These are phyloP conservation scores for Helogale parvula DNA, from an alignment of 2,113 vertebrate species.

Conservation along the genomic window DNA sequence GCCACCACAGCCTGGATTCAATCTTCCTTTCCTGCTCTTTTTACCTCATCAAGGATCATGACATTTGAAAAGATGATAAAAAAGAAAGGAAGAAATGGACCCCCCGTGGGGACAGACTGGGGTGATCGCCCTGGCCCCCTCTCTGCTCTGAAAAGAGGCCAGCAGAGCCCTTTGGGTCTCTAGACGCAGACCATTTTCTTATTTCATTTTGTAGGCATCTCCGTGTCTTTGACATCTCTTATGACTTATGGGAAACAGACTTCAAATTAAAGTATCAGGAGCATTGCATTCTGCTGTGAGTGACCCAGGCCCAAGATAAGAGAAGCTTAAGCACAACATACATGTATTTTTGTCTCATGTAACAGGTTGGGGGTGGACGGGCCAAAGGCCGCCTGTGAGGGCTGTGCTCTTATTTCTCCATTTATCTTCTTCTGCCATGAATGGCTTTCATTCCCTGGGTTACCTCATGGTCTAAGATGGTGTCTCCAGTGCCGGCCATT, in stretches of 20 bases:
- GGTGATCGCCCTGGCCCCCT: background rate
- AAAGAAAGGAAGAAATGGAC: background rate
- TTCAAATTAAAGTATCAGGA: conserved; percentile 7
- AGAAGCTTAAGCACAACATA: background rate
- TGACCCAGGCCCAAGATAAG: background rate
- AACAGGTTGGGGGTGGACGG: background rate
- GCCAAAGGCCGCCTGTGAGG: too few relatives aligned
- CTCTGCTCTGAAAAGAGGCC: background rate
- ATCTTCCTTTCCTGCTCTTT: background rate
- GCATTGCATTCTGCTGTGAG: background rate
- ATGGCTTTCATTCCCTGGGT: background rate
- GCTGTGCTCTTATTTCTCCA: background rate
- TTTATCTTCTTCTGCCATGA: background rate
- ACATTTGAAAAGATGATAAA: conserved; percentile 19
- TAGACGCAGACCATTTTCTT: background rate
- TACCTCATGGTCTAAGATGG: background rate
- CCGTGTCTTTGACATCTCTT: background rate
- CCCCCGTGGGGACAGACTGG: background rate
- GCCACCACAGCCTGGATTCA: background rate
- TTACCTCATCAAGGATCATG: background rate
- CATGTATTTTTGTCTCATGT: background rate
- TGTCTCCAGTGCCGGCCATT: background rate
- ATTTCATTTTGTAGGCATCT: background rate
- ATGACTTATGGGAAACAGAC: conserved; percentile 47
- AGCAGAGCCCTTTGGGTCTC: background rate